A percentile compares a stretch with the other conserved stretches of the same genome.
Evolutionary conservation across 2,888 invertebrate species (phyloP).

Genomic region (Erynnis tages): DNA sequence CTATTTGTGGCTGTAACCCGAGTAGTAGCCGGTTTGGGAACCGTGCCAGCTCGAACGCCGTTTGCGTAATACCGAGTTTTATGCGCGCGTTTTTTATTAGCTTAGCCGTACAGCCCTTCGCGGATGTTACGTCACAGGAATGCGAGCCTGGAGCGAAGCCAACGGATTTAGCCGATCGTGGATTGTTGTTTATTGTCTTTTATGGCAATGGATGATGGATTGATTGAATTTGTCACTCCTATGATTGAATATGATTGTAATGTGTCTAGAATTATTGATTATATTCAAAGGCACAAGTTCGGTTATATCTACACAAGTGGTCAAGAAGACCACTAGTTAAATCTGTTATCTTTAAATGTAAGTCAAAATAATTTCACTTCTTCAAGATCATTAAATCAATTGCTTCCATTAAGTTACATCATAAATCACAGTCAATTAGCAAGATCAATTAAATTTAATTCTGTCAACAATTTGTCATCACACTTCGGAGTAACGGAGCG

Average conservation of each 20-base stretch:
- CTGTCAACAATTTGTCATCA: neutral
- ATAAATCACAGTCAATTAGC: neutral
- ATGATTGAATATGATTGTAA: slow-evolving; percentile 5
- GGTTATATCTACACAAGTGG: no score
- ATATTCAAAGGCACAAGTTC: no score
- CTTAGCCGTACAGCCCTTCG: slow-evolving; percentile 69
- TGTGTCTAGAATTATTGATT: neutral
- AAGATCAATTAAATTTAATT: neutral
- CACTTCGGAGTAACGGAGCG: neutral
- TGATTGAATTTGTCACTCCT: slow-evolving; percentile 44
- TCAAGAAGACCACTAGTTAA: no score
- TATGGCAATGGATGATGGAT: slow-evolving; percentile 73
- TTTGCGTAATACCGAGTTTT: slow-evolving; percentile 73
- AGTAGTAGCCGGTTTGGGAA: slow-evolving; percentile 73
- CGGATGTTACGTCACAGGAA: slow-evolving; percentile 78
- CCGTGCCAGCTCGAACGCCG: slow-evolving; percentile 67
- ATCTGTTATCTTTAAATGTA: no score
- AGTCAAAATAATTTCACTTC: no score
- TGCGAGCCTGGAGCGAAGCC: slow-evolving; percentile 69
- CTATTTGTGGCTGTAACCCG: slow-evolving; percentile 80
- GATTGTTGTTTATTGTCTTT: slow-evolving; percentile 75
- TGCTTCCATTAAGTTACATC: neutral
- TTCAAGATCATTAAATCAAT: no score
- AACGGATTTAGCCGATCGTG: slow-evolving; percentile 70
- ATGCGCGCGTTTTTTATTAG: slow-evolving; percentile 71